Base-by-base conservation (phyloP, 2,888 invertebrate genomes). In the Lathronympha strigana region DNA sequence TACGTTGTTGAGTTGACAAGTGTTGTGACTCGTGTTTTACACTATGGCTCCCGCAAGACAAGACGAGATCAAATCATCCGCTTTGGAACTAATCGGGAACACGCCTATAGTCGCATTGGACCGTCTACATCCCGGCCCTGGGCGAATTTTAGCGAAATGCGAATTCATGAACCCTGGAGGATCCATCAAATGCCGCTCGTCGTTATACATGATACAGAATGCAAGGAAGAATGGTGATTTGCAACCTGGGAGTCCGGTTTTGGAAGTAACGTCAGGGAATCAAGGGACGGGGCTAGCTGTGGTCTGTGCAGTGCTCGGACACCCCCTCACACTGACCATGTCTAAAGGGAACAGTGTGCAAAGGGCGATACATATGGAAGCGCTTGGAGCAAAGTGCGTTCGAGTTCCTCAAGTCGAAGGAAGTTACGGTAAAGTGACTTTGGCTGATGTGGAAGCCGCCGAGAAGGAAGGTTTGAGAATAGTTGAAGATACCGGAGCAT, bases 151-250 rank as follows among this genome's bases (percentile, higher is more conserved):
- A 33, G 91, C 83, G 1, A 92, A 91, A 84, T 92, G 91, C 76
- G 91, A 92, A 73, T 91, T 88, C 67, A 91, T 90, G 90, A 92
- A 90, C 61, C 91, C 91, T 4, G 89, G 91, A 31, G 91, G 84
- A 9, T 92, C 91, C 0, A 83, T 92, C 38, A 92, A 92, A 79
- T 86, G 86, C 63, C 84, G 91, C 8, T 92, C 91, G 1, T 83
- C 91, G 0, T 69, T 92, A 49, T 78, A 84, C 67, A 91, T 91
- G 91, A 84, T 92, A 64, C 71, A 77, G 31, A 77, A 77, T 53
- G 91, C 91, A 2, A 66, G 73, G 2, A 78, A 77, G 21, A 77
- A 75, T 19, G 91, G 91, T 15, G 77, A 79, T 2, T 68, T 92
- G 55, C 79, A 83, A 58, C 88, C 89, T 1, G 88, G 88, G 2